These are phyloP conservation scores for Amphimallon solstitiale DNA, from an alignment of 2,888 invertebrate species.

Conservation along the genomic window DNA sequence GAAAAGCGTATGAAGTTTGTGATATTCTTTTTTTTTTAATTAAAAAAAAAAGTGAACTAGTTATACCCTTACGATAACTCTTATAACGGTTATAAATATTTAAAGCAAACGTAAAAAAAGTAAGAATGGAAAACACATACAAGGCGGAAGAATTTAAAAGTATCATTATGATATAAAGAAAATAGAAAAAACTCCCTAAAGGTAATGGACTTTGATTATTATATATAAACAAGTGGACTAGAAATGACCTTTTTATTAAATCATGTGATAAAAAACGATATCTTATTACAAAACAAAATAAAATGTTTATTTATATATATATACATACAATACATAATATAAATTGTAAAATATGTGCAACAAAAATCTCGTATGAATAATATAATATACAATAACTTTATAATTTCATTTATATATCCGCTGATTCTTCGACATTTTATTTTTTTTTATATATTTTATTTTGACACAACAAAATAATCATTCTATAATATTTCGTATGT, in stretches of 20 bases:
- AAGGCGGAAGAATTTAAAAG: not conserved
- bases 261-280: constrained; percentile 61
- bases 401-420: constrained; percentile 31
- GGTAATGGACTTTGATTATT: constrained; percentile 12
- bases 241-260: constrained; percentile 49
- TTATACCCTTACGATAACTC: no score
- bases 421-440: no score
- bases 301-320: constrained; percentile 48
- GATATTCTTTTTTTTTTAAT: constrained; percentile 33
- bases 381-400: constrained; percentile 24
- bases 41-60: no score
- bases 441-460: constrained; percentile 41
- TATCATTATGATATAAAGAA: no score
- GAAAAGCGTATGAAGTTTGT: constrained; percentile 29
- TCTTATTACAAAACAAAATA: constrained; percentile 57
- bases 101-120: no score
- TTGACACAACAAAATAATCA: constrained; percentile 57
- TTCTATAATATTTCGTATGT: constrained; percentile 41
- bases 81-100: no score
- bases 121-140: no score
- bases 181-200: no score
- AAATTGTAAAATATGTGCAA: constrained; percentile 56
- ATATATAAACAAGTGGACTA: constrained; percentile 29
- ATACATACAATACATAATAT: constrained; percentile 26
- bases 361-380: constrained; percentile 42